These are phyloP conservation scores for Catharus ustulatus DNA, from an alignment of 2,797 vertebrate genomes.

Conservation along the genomic window DNA sequence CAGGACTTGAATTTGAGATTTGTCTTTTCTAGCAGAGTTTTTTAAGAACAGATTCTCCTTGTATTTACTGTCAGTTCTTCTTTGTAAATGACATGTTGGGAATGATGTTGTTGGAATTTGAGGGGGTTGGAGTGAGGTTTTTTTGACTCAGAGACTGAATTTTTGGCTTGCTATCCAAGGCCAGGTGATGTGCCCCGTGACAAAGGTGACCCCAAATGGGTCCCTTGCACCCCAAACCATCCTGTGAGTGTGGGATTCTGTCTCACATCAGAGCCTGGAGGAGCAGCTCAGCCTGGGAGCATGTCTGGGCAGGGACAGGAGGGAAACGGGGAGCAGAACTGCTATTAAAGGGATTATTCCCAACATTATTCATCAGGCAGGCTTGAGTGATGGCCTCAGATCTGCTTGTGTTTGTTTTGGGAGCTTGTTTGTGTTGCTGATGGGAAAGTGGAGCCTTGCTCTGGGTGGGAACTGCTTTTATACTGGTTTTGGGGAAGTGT, in stretches of 20 bases:
- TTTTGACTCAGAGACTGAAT: background rate
- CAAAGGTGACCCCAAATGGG: background rate
- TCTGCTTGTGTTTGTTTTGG: background rate
- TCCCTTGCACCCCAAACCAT: background rate
- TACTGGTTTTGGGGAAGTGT: background rate
- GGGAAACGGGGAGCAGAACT: background rate
- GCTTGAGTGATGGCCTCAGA: background rate
- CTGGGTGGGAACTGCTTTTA: background rate
- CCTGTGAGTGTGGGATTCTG: background rate
- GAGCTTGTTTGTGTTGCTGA: background rate
- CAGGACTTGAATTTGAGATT: background rate
- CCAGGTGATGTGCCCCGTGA: background rate
- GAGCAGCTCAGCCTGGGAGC: background rate
- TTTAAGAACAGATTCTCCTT: background rate
- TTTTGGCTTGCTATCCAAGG: background rate
- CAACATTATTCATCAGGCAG: background rate
- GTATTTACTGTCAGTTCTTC: background rate
- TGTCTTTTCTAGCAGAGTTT: background rate
- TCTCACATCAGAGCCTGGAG: rapidly evolving
- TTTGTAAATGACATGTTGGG: background rate
- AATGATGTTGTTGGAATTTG: rapidly evolving
- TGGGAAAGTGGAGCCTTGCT: background rate
- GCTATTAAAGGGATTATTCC: background rate
- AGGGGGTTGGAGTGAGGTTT: background rate
- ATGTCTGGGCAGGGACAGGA: background rate